Evolutionary conservation across 2,113 vertebrate genomes (phyloP).

Genomic region (Melanotaenia duboulayi): DNA sequence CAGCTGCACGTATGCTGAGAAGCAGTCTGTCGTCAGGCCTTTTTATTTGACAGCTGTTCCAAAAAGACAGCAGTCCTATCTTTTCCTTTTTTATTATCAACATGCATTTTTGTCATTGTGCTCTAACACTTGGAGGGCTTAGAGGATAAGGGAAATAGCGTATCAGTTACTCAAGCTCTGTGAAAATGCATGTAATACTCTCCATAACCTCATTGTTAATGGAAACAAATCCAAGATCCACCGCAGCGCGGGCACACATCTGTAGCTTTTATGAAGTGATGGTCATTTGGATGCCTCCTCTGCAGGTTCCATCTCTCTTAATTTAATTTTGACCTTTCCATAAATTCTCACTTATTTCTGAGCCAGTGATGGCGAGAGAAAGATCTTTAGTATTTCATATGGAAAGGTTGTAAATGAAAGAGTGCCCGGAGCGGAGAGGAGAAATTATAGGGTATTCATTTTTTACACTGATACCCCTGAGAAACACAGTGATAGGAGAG

Average conservation of each 20-base stretch:
- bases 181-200: conserved; percentile 71
- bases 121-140: conserved; percentile 71
- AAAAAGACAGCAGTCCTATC: conserved; percentile 58
- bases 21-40: conserved; percentile 68
- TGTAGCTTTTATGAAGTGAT: conserved; percentile 68
- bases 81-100: conserved; percentile 68
- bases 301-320: conserved; percentile 54
- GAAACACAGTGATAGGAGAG: conserved; percentile 45
- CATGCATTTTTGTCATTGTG: conserved; percentile 58
- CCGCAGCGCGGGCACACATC: conserved; percentile 43
- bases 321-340: conserved; percentile 78
- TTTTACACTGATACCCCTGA: conserved; percentile 59
- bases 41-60: conserved; percentile 78
- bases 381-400: conserved; percentile 66
- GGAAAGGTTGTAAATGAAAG: conserved; percentile 77
- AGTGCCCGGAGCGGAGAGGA: conserved; percentile 46
- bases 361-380: conserved; percentile 41
- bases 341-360: conserved; percentile 73
- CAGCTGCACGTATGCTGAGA: conserved; percentile 78
- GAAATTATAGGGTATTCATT: conserved; percentile 70
- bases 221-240: conserved; percentile 58
- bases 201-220: conserved; percentile 71
- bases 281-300: conserved; percentile 54
- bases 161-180: conserved; percentile 72
- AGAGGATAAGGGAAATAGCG: conserved; percentile 66